Evolutionary conservation across 2,888 invertebrate species (phyloP).

Genomic region (Apamea anceps): DNA sequence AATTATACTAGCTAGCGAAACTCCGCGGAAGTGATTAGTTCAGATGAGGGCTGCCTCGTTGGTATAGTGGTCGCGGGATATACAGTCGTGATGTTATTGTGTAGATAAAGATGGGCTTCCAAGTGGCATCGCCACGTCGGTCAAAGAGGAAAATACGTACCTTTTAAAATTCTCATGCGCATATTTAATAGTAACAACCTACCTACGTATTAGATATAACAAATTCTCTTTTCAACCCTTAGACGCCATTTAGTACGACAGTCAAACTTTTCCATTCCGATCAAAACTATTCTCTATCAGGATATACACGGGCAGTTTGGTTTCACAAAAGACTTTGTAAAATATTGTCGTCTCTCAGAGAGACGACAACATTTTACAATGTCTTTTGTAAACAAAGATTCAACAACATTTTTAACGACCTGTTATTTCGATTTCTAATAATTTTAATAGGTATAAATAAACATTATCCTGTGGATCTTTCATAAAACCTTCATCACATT

Average conservation of each 20-base stretch:
- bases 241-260: neutral
- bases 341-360: neutral
- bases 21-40: too few species aligned
- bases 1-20: too few species aligned
- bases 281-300: neutral
- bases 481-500: constrained; percentile 1
- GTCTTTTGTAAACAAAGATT: too few species aligned
- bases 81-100: too few species aligned
- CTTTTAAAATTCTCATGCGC: neutral
- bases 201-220: too few species aligned
- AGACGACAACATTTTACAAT: too few species aligned
- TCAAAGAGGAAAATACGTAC: neutral
- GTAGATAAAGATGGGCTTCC: neutral
- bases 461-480: neutral
- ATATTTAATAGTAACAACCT: neutral
- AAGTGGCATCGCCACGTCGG: neutral
- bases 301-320: neutral
- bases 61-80: too few species aligned
- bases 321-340: neutral
- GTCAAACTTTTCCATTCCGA: too few species aligned
- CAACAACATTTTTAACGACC: neutral
- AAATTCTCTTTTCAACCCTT: neutral
- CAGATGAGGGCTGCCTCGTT: too few species aligned
- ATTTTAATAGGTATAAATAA: neutral
- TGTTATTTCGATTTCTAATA: neutral